Percentiles rank a stretch among this genome's conserved stretches.
Evolutionary conservation across 2,888 invertebrate genomes (phyloP).

Genomic region (Esperia sulphurella): DNA sequence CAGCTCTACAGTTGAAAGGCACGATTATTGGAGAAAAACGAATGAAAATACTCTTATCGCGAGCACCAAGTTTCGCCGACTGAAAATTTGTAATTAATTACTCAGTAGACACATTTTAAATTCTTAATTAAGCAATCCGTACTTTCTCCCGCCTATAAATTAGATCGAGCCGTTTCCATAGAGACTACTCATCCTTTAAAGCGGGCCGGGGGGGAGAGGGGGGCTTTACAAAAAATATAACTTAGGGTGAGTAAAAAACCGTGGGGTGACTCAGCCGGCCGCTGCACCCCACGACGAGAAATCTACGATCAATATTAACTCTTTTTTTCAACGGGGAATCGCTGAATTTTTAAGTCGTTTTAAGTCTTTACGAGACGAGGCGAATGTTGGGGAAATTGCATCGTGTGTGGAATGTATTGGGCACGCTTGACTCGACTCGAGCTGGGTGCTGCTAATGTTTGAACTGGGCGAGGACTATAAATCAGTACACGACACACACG

Average conservation of each 20-base stretch:
- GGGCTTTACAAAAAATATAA: conserved; percentile 78
- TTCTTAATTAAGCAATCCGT: conserved; percentile 79
- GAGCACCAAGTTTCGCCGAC: conserved; percentile 43
- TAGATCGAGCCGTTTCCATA: conserved; percentile 80
- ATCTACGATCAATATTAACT: conserved; percentile 81
- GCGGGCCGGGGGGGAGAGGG: conserved; percentile 68
- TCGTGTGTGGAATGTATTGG: conserved; percentile 37
- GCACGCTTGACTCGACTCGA: conserved; percentile 20
- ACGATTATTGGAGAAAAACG: conserved; percentile 25
- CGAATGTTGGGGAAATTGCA: conserved; percentile 28
- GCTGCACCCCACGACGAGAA: conserved; percentile 79
- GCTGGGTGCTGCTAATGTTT: conserved; percentile 33
- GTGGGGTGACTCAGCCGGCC: conserved; percentile 80
- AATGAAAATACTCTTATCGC: conserved; percentile 43
- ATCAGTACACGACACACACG: conserved; percentile 39
- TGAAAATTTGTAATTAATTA: conserved; percentile 75
- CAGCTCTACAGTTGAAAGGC: conserved; percentile 27
- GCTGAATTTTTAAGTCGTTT: conserved; percentile 75
- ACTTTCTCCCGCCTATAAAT: conserved; percentile 79
- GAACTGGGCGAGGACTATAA: conserved; percentile 38
- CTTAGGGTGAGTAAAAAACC: conserved; percentile 80
- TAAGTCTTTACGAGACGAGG: conserved; percentile 42
- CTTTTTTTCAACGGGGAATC: conserved; percentile 76
- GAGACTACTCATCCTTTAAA: conserved; percentile 80
- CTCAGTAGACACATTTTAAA: conserved; percentile 75